Evolutionary conservation across 2,113 vertebrate species (phyloP), one percentile per base, ranked within the genome.

Genomic region (Pimephales promelas): DNA sequence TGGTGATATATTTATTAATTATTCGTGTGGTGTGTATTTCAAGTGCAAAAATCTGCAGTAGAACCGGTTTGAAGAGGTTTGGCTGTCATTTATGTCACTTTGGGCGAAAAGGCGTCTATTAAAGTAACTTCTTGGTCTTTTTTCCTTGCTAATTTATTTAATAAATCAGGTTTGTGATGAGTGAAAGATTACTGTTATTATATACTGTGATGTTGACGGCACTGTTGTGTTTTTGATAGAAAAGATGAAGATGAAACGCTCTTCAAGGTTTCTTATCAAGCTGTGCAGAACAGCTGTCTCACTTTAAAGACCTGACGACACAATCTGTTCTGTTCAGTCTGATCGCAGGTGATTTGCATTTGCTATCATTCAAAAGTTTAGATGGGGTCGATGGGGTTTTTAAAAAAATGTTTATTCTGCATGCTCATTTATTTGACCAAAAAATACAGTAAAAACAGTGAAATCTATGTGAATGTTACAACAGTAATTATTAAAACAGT

Each of bases 331-430:
- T 22, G 52, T 54, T 22, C 62, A 36, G 81, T 75, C 75, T 61
- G 76, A 45, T 72, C 54, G 7, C 78, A 80, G 54, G 26, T 75
- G 70, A 80, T 86, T 86, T 66, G 49, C 85, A 83, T 83, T 71
- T 40, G 20, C 52, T 54, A 54, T 8, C 52, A 9, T 54, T 49
- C 47, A 54, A 22, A 54, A 22, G 52, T 54, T 54, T 54, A 5
- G n/a, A n/a, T n/a, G n/a, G 7, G 52, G 52, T 54, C 1, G 52
- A 18, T 22, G 22, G 2, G 2, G 0, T 54, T 54, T 8, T 54
- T 22, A n/a, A n/a, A n/a, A n/a, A n/a, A 7, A 54, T 20, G 52
- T 22, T 54, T 49, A 22, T 22, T 54, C 52, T 54, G 6, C 52
- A 1, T 52, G 49, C 49, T n/a, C n/a, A 52, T 18, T 18, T 52